A percentile compares a stretch with the other conserved stretches of the same genome.
phyloP scores from a whole-genome alignment of 1,140 invertebrate species.

The Drosophila suzukii region DNA sequence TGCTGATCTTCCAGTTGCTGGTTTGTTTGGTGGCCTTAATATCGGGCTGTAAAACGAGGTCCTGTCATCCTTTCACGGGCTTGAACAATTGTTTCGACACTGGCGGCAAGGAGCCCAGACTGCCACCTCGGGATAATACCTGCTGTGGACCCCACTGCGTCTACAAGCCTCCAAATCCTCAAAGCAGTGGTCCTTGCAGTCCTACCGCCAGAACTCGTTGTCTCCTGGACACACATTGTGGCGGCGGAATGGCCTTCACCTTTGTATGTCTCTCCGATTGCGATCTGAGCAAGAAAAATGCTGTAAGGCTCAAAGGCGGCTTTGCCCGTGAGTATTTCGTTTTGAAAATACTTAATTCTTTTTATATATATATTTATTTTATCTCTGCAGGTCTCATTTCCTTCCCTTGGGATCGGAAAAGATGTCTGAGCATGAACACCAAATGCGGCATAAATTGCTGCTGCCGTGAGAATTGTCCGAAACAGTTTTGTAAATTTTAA shows the following conservation, averaged over 20 bases:
- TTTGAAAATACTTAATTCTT: neutral
- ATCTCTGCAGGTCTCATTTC: slow-evolving; percentile 7
- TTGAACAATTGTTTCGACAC: neutral
- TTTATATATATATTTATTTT: neutral
- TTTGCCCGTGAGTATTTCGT: slow-evolving; percentile 1
- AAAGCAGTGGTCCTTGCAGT: neutral
- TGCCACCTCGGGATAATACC: slow-evolving; percentile 31
- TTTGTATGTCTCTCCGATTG: neutral
- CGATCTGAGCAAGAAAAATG: neutral
- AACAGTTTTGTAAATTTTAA: slow-evolving; percentile 27
- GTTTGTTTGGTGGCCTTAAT: neutral
- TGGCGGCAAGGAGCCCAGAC: neutral
- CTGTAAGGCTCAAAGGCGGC: neutral
- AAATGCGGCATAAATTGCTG: slow-evolving; percentile 43
- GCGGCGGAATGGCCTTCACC: neutral
- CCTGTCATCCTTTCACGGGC: slow-evolving; percentile 11
- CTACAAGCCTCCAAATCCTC: neutral
- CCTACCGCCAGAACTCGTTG: neutral
- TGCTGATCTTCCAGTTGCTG: slow-evolving; percentile 3
- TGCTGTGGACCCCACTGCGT: slow-evolving; percentile 31
- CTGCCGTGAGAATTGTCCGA: slow-evolving; percentile 35
- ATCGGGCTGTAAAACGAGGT: neutral
- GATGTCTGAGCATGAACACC: neutral
- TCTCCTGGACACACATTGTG: slow-evolving; percentile 31
- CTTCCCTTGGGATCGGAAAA: neutral